Evolutionary conservation across 2,888 invertebrate species (phyloP), one percentile per base, ranked within the genome.

Genomic region (Myopa testacea): DNA sequence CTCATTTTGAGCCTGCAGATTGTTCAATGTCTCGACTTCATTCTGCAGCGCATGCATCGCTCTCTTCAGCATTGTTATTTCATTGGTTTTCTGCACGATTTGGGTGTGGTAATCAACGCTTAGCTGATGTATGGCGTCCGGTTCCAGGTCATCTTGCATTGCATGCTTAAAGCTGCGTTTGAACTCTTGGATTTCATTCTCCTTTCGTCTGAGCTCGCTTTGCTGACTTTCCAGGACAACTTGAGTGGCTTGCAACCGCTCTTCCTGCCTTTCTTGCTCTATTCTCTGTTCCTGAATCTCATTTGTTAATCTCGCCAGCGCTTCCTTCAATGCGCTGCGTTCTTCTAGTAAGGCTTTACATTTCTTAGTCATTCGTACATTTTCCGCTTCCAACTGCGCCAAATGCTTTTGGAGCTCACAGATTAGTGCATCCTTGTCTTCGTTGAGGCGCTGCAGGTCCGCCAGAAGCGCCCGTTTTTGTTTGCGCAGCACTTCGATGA

Each of bases 401-500:
- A 86, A 67, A 10, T 83, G 83, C 12, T 81, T 82, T 67, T 89
- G 87, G 65, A 88, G n/a, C 37, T 86, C 81, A 34, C 83, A 50
- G 1, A 87, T 79, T 63, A 85, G 84, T 4, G 82, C 84, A 60
- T 88, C 88, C 62, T 85, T 85, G 37, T 89, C 86, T 5, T 83
- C 79, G 7, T 84, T 84, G 8, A 87, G 73, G 5, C 81, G 80
- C 62, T 84, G 83, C 8, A 89, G 80, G 45, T 89, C 89, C 6
- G 81, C 84, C 4, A 89, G 80, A 0, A 89, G 81, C 16, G 81
- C 79, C 26, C 84, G 85, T 72, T 89, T 89, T 72, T 89, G 88
- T 74, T 83, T 87, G 4, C 89, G 85, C 12, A 89, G 81, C 40
- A 89, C 85, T 4, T 85, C 83, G 19, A 88, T 89, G 2, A 89